Evolutionary conservation across 2,113 vertebrate species (phyloP).

Genomic region (Cyanoderma ruficeps): DNA sequence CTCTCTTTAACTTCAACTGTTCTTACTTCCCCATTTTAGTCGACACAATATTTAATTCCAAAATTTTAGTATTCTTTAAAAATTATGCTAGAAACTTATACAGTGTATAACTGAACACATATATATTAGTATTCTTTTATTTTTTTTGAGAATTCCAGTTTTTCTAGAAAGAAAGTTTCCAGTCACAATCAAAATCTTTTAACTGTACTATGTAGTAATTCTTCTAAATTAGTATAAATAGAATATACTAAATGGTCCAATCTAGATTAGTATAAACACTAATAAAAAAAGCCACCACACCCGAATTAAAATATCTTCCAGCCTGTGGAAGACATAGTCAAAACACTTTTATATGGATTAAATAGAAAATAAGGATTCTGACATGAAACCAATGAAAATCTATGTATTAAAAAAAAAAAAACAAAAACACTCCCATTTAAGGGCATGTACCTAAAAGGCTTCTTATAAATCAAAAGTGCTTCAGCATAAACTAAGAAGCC

Average conservation of each 20-base stretch:
- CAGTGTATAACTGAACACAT: neutral
- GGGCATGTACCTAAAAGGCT: neutral
- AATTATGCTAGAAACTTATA: neutral
- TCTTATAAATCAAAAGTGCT: neutral
- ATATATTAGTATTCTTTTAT: neutral
- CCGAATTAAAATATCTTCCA: neutral
- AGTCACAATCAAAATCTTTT: neutral
- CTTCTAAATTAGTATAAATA: neutral
- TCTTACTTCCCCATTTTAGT: neutral
- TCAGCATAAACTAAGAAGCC: neutral
- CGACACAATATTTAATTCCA: neutral
- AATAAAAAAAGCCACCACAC: neutral
- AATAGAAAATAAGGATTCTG: neutral
- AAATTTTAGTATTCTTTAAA: neutral
- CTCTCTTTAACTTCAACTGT: neutral
- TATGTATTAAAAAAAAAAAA: neutral
- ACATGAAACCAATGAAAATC: neutral
- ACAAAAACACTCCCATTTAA: neutral
- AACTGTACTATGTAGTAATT: neutral
- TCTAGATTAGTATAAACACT: neutral
- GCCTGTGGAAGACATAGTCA: neutral
- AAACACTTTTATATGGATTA: neutral
- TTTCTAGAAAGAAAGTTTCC: neutral
- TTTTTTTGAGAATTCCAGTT: neutral
- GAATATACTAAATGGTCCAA: neutral